These are phyloP conservation scores for Petroica traversi DNA, from an alignment of 2,113 vertebrate species.

Conservation along the genomic window DNA sequence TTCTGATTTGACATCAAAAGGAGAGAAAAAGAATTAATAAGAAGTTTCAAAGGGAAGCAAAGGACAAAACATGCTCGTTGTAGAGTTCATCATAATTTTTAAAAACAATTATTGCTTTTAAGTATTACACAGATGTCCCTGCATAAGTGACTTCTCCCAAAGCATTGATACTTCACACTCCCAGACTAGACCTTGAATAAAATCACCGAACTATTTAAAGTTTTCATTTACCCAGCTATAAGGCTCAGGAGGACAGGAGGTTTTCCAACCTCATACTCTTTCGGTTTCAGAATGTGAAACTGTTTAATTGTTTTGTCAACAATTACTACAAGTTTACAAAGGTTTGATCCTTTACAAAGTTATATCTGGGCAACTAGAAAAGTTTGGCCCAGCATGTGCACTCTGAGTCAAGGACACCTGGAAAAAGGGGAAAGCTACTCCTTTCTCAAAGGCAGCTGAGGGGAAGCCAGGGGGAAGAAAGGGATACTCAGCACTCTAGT, in stretches of 20 bases:
- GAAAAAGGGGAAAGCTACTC: neutral
- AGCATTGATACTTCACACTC: neutral
- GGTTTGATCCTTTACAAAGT: neutral
- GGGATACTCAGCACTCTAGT: neutral
- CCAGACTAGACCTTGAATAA: neutral
- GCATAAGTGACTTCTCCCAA: neutral
- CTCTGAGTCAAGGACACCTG: neutral
- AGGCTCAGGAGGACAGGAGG: neutral
- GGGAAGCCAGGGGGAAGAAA: neutral
- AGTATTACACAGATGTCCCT: neutral
- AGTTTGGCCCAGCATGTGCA: neutral
- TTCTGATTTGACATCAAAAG: neutral
- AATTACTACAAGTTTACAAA: neutral
- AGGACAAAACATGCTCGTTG: neutral
- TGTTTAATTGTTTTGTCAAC: neutral
- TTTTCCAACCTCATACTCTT: neutral
- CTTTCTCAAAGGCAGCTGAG: neutral
- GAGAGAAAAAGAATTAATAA: neutral
- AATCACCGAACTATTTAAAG: neutral
- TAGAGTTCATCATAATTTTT: neutral
- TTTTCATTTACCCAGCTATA: neutral
- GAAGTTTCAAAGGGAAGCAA: neutral
- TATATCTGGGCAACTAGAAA: neutral
- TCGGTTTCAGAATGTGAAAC: neutral
- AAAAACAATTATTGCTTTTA: neutral